Evolutionary conservation across 2,113 vertebrate genomes (phyloP).

Genomic region (Apodemus speciosus): DNA sequence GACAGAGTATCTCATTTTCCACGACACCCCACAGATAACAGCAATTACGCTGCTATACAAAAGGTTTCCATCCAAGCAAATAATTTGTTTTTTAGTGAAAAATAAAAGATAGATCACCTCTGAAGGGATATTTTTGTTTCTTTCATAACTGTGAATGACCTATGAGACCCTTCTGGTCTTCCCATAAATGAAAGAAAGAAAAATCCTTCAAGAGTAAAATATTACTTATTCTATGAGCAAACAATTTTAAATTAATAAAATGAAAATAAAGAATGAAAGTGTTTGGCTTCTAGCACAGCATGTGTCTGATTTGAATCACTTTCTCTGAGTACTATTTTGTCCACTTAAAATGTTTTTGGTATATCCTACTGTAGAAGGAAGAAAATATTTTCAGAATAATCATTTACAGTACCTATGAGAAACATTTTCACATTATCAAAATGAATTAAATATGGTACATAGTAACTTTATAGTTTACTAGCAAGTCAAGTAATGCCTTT

Average conservation of each 20-base stretch:
- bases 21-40: conserved; percentile 83
- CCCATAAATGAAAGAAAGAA: conserved; percentile 81
- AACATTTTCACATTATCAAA: conserved; percentile 74
- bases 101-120: conserved; percentile 81
- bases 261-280: conserved; percentile 51
- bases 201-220: conserved; percentile 82
- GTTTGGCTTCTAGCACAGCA: conserved; percentile 75
- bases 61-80: conserved; percentile 85
- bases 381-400: conserved; percentile 80
- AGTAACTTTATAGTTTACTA: conserved; percentile 64
- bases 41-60: conserved; percentile 83
- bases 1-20: conserved; percentile 85
- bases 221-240: conserved; percentile 83
- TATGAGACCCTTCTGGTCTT: conserved; percentile 81
- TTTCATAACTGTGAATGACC: conserved; percentile 84
- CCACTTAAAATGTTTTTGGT: conserved; percentile 82
- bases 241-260: conserved; percentile 82
- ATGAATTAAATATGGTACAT: conserved; percentile 69
- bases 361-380: conserved; percentile 74
- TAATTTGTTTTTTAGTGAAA: conserved; percentile 84
- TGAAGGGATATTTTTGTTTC: conserved; percentile 73
- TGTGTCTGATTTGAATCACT: conserved; percentile 82
- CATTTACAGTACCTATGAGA: conserved; percentile 77
- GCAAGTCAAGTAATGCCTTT: conserved; percentile 48
- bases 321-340: conserved; percentile 71